Base-by-base conservation (phyloP, 2,888 invertebrate genomes). In the Eristalis tenax region DNA sequence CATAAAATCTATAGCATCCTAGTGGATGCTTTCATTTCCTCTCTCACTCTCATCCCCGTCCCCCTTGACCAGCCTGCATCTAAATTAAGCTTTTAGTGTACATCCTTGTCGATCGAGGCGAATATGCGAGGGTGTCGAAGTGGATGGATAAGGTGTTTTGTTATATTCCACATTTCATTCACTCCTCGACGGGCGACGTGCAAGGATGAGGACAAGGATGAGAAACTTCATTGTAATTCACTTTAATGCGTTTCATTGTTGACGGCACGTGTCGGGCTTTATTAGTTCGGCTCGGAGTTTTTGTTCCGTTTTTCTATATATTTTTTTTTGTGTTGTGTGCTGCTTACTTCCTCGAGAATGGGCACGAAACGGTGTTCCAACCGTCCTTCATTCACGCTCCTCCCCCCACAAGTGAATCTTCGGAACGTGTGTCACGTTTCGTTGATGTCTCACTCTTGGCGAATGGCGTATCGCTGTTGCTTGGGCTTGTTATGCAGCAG, bases 231-330 rank as follows among this genome's bases (percentile, higher is more conserved):
- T 92, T 92, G 92, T 93, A 93, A 93, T 93, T 92, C 92, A 92
- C 92, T 93, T 92, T 93, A 93, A 93, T 93, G 93, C 93, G 92
- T 93, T 92, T 91, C 92, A 93, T 93, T 93, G 93, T 93, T 91
- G 90, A 91, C 90, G 93, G 91, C 93, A 93, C 93, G 93, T 93
- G 93, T 91, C 92, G 90, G 90, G 91, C 93, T 92, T 93, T 93
- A 93, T 93, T 93, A 93, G 93, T 93, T 92, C 91, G 89, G 89
- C 83, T 87, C 87, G 87, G 76, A 71, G 76, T 83, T 87, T 76
- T 90, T 89, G 91, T 91, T 91, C 89, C 79, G 86, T 89, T 89
- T 88, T 89, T 32, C 50, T 50, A 11, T 13, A 18, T 18, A 8
- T 50, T 50, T 18, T n/a, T n/a, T n/a, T n/a, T n/a, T n/a, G n/a